Evolutionary conservation across 2,888 invertebrate species (phyloP), one percentile per base, ranked within the genome.

Genomic region (Gandaritis pyraliata): DNA sequence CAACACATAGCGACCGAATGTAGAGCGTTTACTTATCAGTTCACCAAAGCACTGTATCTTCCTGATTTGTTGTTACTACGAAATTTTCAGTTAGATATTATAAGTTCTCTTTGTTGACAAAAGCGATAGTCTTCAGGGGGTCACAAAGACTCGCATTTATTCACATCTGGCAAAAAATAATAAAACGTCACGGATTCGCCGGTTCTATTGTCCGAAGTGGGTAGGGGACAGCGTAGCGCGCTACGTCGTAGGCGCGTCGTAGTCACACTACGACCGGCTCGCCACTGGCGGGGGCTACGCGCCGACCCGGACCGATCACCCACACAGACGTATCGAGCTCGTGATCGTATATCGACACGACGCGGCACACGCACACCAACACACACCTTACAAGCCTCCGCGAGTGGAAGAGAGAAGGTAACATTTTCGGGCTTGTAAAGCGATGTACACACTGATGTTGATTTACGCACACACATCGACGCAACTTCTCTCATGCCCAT

Each of bases 211-310:
- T 86, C 81, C 84, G 81, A 76, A 76, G 78, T 72, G 72, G 78
- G 75, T 78, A 73, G 74, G 70, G 72, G 70, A 70, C 70, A 65
- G 60, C 72, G 73, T 75, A 73, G 75, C 71, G 70, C 69, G 72
- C 88, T 87, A 87, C 87, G 86, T 68, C 87, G 87, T 86, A 87
- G 85, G 72, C 88, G 89, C 88, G 90, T 88, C 84, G 89, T 87
- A 85, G 83, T 75, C 72, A 75, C 77, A 81, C 86, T 86, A 86
- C 87, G 84, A 71, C 77, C 83, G 85, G 86, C 83, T 87, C 84
- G 80, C 80, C 80, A 92, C 91, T 92, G 88, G 86, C 89, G 91
- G 90, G 90, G 88, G 89, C 90, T 90, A 87, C 86, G 85, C 77
- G 79, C 64, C 68, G 80, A 82, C 81, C 90, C 88, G 90, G 90